Percentiles rank a stretch among this genome's conserved stretches.
Evolutionary conservation across 2,797 vertebrate species (phyloP).

Genomic region (Scolopax bukidnonensis): DNA sequence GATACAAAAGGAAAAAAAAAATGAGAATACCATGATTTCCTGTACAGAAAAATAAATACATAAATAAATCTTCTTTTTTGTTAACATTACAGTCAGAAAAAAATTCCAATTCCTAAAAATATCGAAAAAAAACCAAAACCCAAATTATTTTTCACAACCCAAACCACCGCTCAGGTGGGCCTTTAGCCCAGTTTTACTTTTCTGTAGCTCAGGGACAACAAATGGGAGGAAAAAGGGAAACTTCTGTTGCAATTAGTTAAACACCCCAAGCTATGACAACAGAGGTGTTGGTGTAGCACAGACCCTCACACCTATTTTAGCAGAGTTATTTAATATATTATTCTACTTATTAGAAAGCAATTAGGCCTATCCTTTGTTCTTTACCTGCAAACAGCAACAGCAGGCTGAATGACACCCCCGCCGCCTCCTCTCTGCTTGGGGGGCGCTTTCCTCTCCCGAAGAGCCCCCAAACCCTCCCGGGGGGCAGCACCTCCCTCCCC

Average conservation of each 20-base stretch:
- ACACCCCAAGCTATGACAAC: neutral
- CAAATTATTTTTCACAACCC: neutral
- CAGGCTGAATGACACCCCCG: rapidly evolving
- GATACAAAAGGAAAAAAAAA: too few species aligned
- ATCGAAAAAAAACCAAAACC: rapidly evolving
- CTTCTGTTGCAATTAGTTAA: neutral
- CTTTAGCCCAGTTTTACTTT: neutral
- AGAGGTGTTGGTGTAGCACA: neutral
- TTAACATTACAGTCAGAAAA: neutral
- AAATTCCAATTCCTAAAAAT: neutral
- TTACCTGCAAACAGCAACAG: neutral
- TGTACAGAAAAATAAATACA: neutral
- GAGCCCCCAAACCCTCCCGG: neutral
- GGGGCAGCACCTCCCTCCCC: rapidly evolving
- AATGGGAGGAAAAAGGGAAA: neutral
- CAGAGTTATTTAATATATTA: neutral
- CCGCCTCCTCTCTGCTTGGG: neutral
- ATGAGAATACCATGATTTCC: neutral
- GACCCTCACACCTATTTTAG: neutral
- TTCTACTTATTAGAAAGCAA: neutral
- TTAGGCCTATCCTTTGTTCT: neutral
- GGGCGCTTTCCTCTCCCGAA: rapidly evolving
- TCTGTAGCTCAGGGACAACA: neutral
- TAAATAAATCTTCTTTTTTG: neutral
- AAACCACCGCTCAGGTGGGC: neutral